Evolutionary conservation across 2,797 vertebrate species (phyloP).

Genomic region (Aldrovandia affinis): DNA sequence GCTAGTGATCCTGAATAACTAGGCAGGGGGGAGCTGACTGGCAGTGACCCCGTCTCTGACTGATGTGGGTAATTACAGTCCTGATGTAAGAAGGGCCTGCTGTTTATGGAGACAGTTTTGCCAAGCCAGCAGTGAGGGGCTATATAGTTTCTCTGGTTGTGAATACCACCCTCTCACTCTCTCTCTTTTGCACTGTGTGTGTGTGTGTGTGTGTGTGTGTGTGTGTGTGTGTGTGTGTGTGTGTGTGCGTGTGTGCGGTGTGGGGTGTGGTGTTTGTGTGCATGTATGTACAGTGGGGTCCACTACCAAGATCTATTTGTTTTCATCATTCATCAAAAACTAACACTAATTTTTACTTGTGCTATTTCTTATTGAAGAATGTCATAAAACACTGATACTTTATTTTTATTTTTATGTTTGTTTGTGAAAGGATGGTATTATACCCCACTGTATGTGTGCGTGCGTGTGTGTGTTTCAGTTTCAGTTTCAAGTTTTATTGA

Average conservation of each 20-base stretch:
- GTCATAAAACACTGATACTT: too few relatives aligned
- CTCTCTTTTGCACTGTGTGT: not conserved
- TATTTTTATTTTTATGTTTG: too few relatives aligned
- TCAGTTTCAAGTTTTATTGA: too few relatives aligned
- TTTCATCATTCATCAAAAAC: too few relatives aligned
- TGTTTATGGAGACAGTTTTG: conserved; percentile 8
- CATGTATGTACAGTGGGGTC: not conserved
- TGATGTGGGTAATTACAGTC: conserved; percentile 19
- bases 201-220: not conserved
- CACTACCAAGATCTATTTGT: too few relatives aligned
- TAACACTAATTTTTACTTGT: too few relatives aligned
- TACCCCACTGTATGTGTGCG: not conserved
- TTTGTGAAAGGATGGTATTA: too few relatives aligned
- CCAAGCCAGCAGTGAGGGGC: conserved; percentile 4
- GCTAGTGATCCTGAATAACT: conserved; percentile 16
- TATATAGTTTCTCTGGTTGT: not conserved
- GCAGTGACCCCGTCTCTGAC: conserved; percentile 9
- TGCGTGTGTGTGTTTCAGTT: not conserved
- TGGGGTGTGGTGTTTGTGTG: not conserved
- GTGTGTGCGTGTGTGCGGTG: not conserved
- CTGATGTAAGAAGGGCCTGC: conserved; percentile 12
- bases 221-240: not conserved
- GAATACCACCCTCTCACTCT: not conserved
- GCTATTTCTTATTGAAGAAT: too few relatives aligned
- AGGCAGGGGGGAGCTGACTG: conserved; percentile 18